Evolutionary conservation across 1,140 invertebrate species (phyloP).

Genomic region (Stenopsyche tienmushanensis): DNA sequence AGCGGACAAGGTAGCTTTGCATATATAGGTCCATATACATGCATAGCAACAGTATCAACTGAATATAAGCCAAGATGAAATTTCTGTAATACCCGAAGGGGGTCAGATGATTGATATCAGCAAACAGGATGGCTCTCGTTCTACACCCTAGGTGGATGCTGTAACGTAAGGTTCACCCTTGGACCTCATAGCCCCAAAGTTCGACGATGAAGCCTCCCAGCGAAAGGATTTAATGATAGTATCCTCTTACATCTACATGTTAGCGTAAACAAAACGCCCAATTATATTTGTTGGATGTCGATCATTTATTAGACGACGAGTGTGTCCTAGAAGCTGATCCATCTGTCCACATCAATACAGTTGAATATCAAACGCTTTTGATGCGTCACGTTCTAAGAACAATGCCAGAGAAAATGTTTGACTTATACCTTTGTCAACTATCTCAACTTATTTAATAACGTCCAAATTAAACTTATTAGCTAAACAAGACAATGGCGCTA

Average conservation of each 20-base stretch:
- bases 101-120: conserved; percentile 36
- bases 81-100: conserved; percentile 35
- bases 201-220: not conserved
- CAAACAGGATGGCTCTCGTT: conserved; percentile 27
- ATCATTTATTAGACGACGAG: too few relatives aligned
- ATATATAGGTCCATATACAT: too few relatives aligned
- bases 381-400: too few relatives aligned
- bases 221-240: conserved; percentile 8
- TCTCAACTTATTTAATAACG: conserved; percentile 23
- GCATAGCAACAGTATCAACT: too few relatives aligned
- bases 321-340: too few relatives aligned
- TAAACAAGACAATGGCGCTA: too few relatives aligned
- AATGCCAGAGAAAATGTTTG: too few relatives aligned
- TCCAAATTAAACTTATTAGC: too few relatives aligned
- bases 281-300: conserved; percentile 33
- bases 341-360: too few relatives aligned
- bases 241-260: not conserved
- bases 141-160: not conserved
- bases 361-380: too few relatives aligned
- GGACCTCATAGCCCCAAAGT: not conserved
- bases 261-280: conserved; percentile 22
- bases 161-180: not conserved
- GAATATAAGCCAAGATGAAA: conserved; percentile 38
- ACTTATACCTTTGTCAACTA: conserved; percentile 25
- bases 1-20: too few relatives aligned